Evolutionary conservation across 2,113 vertebrate species (phyloP).

Genomic region (Melanostigma gelatinosum): DNA sequence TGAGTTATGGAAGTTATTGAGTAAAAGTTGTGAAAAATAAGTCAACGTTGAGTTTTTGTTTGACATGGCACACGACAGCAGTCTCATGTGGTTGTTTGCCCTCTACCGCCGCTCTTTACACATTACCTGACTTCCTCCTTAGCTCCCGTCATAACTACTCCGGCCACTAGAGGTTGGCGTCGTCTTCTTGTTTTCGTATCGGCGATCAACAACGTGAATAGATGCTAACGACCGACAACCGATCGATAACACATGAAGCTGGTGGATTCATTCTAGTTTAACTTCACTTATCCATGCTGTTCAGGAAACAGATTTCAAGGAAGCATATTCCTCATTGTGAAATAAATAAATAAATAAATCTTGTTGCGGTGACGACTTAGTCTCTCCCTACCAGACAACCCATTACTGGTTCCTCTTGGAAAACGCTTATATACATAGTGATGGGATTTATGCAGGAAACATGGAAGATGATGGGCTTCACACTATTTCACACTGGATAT

Average conservation of each 20-base stretch:
- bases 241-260: neutral
- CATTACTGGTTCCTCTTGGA: conserved; percentile 27
- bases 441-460: conserved; percentile 59
- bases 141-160: too few species aligned
- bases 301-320: neutral
- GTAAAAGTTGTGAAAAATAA: neutral
- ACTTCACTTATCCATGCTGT: neutral
- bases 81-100: too few species aligned
- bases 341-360: neutral
- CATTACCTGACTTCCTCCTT: too few species aligned
- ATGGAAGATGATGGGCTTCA: conserved; percentile 44
- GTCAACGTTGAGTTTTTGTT: too few species aligned
- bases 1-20: too few species aligned
- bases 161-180: too few species aligned
- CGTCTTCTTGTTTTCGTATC: too few species aligned
- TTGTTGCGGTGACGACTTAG: conserved; percentile 3
- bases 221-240: neutral
- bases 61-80: too few species aligned
- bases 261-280: neutral
- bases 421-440: conserved; percentile 41
- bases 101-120: too few species aligned
- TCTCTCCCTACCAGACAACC: conserved; percentile 32
- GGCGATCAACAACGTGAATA: neutral
- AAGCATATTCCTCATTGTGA: conserved; percentile 1
- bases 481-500: conserved; percentile 65